phyloP scores from a whole-genome alignment of 2,888 invertebrate species.

The Patella depressa region DNA sequence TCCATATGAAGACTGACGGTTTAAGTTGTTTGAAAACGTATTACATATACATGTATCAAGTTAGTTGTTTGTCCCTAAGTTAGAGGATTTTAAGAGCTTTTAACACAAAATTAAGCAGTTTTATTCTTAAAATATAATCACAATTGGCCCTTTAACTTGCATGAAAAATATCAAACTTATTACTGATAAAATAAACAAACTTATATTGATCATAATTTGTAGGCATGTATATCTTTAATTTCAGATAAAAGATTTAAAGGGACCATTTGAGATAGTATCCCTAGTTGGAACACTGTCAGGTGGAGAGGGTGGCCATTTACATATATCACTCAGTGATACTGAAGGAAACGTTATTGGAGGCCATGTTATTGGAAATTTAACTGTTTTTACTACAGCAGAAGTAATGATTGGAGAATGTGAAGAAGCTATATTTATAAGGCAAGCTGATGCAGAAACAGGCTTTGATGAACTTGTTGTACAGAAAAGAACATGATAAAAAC shows the following conservation, averaged over 20 bases:
- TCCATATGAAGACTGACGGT: too few relatives aligned
- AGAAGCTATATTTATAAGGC: conserved; percentile 51
- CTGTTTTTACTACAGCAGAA: conserved; percentile 72
- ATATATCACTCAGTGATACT: conserved; percentile 67
- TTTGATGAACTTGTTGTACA: conserved; percentile 57
- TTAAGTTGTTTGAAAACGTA: too few relatives aligned
- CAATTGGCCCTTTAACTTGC: too few relatives aligned
- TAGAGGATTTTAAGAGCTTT: too few relatives aligned
- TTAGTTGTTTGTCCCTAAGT: too few relatives aligned
- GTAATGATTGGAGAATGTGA: conserved; percentile 65
- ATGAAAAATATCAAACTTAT: too few relatives aligned
- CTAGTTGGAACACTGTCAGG: conserved; percentile 71
- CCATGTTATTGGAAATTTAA: conserved; percentile 69
- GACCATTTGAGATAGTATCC: conserved; percentile 70
- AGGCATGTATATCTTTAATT: too few relatives aligned
- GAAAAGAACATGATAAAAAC: neutral
- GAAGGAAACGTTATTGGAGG: conserved; percentile 70
- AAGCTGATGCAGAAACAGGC: conserved; percentile 50
- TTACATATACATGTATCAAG: too few relatives aligned
- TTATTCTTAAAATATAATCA: too few relatives aligned
- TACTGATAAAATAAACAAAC: too few relatives aligned
- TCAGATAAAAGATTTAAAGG: conserved; percentile 58
- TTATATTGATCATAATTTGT: too few relatives aligned
- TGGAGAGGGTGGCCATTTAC: conserved; percentile 68
- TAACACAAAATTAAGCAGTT: too few relatives aligned